A percentile compares a stretch with the other conserved stretches of the same genome.
Conservation (phyloP, 1,140 invertebrate genomes). For the Trissolcus basalis region DNA sequence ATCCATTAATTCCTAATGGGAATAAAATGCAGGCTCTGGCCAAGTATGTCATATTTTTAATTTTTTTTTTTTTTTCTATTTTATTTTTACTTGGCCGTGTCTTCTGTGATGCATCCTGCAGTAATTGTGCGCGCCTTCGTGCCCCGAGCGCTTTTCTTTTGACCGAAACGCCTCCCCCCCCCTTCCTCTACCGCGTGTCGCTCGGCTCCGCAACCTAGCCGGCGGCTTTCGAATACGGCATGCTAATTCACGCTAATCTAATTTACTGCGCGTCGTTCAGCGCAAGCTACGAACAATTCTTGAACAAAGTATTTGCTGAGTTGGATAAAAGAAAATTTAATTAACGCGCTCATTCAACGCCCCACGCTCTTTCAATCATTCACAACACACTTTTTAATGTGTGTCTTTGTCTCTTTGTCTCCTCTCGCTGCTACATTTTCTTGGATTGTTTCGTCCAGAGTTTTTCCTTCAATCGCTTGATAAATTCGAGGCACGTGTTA, state of each 20-base stretch:
- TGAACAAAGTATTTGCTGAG: slow-evolving; percentile 44
- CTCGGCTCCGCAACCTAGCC: slow-evolving; percentile 63
- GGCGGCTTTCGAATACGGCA: slow-evolving; percentile 65
- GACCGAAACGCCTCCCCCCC: slow-evolving; percentile 1
- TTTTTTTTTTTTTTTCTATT: no score
- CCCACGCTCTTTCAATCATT: slow-evolving; percentile 30
- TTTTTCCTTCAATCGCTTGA: no score
- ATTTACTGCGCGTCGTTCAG: slow-evolving; percentile 64
- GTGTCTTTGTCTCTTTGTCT: no score
- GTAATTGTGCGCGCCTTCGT: slow-evolving; percentile 43
- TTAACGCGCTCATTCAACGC: slow-evolving; percentile 30
- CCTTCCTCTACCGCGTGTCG: slow-evolving; percentile 2
- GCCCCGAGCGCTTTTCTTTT: slow-evolving; percentile 45
- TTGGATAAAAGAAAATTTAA: slow-evolving; percentile 50
- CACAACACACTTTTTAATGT: slow-evolving; percentile 22
- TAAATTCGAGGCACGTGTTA: no score
- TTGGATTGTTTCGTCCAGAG: slow-evolving; percentile 17
- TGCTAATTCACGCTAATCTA: slow-evolving; percentile 74
- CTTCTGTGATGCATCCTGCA: no score
- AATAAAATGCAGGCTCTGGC: no score
- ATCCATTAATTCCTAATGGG: no score
- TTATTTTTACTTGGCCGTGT: no score
- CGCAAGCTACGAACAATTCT: slow-evolving; percentile 42
- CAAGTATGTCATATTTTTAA: no score
- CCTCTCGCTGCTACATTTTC: slow-evolving; percentile 1